Percentiles rank a stretch among this genome's conserved stretches.
phyloP scores from a whole-genome alignment of 2,888 invertebrate genomes.

The Tinea trinotella region DNA sequence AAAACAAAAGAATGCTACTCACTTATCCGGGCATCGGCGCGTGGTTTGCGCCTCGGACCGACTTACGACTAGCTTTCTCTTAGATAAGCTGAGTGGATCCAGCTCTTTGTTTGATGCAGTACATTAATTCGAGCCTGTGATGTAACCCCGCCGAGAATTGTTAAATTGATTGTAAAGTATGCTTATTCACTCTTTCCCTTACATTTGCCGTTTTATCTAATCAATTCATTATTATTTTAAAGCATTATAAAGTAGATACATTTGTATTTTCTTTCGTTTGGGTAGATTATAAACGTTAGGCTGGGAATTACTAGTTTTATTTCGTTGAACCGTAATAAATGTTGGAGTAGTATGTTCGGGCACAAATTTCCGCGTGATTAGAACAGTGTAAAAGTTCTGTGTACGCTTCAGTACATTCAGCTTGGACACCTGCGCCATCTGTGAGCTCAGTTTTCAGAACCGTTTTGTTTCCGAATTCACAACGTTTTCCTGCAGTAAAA shows the following conservation, averaged over 20 bases:
- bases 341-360: slow-evolving; percentile 30
- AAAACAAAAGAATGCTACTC: slow-evolving; percentile 56
- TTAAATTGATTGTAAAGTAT: slow-evolving; percentile 52
- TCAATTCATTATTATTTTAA: slow-evolving; percentile 2
- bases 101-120: slow-evolving; percentile 50
- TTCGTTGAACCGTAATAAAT: background rate
- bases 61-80: slow-evolving; percentile 45
- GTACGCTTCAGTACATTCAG: slow-evolving; percentile 2
- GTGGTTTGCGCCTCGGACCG: slow-evolving; percentile 32
- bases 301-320: background rate
- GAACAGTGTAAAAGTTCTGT: slow-evolving; percentile 44
- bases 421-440: slow-evolving; percentile 54
- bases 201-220: slow-evolving; percentile 28
- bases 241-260: slow-evolving; percentile 11
- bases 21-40: slow-evolving; percentile 37
- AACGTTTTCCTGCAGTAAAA: slow-evolving; percentile 37
- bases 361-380: slow-evolving; percentile 68
- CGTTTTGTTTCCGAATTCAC: slow-evolving; percentile 55
- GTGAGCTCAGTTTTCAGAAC: slow-evolving; percentile 48
- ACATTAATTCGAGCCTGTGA: slow-evolving; percentile 55
- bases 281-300: background rate
- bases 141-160: slow-evolving; percentile 44
- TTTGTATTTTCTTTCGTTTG: background rate
- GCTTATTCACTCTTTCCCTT: slow-evolving; percentile 41
- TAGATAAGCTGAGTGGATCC: slow-evolving; percentile 45